phyloP scores from a whole-genome alignment of 2,888 invertebrate species.

The Cantharis nigra region DNA sequence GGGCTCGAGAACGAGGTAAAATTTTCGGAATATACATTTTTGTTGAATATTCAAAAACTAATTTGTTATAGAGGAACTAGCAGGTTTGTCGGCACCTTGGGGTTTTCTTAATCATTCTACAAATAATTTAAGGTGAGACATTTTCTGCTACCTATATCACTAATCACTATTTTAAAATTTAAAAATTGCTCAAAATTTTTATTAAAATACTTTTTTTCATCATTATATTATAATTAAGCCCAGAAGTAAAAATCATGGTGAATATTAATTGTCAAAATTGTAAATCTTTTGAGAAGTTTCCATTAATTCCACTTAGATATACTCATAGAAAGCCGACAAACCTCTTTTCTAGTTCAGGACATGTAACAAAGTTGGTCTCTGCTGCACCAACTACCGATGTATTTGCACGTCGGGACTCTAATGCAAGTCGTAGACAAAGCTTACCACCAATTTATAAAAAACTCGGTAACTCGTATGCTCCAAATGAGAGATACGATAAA shows the following conservation, averaged over 20 bases:
- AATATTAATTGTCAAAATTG: slow-evolving; percentile 16
- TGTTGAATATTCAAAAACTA: background rate
- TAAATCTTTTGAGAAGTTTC: slow-evolving; percentile 20
- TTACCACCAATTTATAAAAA: slow-evolving; percentile 53
- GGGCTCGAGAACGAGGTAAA: slow-evolving; percentile 90
- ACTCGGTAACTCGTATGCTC: slow-evolving; percentile 44
- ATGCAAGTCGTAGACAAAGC: slow-evolving; percentile 43
- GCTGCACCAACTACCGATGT: slow-evolving; percentile 38
- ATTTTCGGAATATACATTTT: background rate
- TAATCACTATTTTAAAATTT: background rate
- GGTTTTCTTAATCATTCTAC: slow-evolving; percentile 49
- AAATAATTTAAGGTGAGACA: slow-evolving; percentile 22
- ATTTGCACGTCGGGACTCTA: slow-evolving; percentile 38
- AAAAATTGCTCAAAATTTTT: background rate
- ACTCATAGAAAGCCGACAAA: slow-evolving; percentile 28
- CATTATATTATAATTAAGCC: background rate
- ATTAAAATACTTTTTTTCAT: background rate
- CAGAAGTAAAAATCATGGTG: slow-evolving; percentile 11
- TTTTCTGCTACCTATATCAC: background rate
- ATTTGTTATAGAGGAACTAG: slow-evolving; percentile 75
- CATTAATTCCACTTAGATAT: slow-evolving; percentile 22
- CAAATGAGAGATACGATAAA: slow-evolving; percentile 54
- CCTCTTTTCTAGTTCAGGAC: slow-evolving; percentile 40
- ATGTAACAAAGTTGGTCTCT: slow-evolving; percentile 40
- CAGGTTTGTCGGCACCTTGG: slow-evolving; percentile 78